Evolutionary conservation across 1,140 invertebrate genomes (phyloP), one percentile per base, ranked within the genome.

Genomic region (Drosophila orosa): DNA sequence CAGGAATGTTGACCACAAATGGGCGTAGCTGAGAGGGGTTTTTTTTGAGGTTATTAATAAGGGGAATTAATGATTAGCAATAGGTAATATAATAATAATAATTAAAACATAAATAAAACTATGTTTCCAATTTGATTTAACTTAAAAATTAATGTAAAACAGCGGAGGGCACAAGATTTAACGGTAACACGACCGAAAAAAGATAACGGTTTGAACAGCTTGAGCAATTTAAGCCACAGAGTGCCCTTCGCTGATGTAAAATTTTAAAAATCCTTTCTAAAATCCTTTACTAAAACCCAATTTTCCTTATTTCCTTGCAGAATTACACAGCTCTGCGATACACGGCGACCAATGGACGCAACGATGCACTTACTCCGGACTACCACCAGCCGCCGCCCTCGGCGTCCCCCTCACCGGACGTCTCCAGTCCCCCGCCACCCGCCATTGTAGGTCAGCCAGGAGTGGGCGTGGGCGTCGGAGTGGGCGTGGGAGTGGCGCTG

Each of bases 261-360:
- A n/a, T n/a, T 9, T n/a, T 9, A 12, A 25, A 25, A 45, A 4
- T 0, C 4, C 1, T 0, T 17, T 6, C 0, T 29, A 8, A 31
- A 31, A 50, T n/a, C 13, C 7, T 0, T 10, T 15, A 8, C 37
- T 39, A 39, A 39, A 17, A 3, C 37, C 37, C 3, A 0, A 39
- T 39, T 15, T 1, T 56, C 3, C 19, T 22, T 10, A 1, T 19
- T n/a, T 25, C 17, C 9, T 68, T 78, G 4, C 69, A 91, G 90
- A 91, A 79, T 74, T 90, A 87, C 69, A 76, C 84, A 77, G 68
- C 87, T 58, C 69, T 83, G 74, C 90, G 90, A 71, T 90, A 91
- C 52, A 84, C 85, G 48, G 86, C 86, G 56, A 62, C 72, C 56
- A 91, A 91, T 67, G 90, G 90, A 45, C 90, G 90, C 48, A 83